These are phyloP conservation scores for Sander lucioperca DNA, from an alignment of 2,113 vertebrate genomes.

Conservation along the genomic window DNA sequence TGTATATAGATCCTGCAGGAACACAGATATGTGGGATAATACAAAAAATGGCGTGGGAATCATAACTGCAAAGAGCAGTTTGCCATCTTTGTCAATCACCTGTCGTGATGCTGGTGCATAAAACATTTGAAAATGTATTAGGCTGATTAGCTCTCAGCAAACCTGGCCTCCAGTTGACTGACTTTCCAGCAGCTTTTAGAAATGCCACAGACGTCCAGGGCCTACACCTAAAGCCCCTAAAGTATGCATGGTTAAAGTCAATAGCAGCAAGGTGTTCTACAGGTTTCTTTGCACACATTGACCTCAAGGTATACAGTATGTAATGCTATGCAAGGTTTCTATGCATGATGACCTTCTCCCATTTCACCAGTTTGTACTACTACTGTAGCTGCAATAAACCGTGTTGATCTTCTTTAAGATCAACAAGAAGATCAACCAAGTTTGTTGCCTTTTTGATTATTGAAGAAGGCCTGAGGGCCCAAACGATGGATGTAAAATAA, in stretches of 20 bases:
- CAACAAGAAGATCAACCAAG: too few relatives aligned
- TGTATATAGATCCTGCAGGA: neutral
- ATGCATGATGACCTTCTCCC: neutral
- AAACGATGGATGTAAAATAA: too few relatives aligned
- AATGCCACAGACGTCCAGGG: neutral
- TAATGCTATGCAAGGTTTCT: slow-evolving; percentile 4
- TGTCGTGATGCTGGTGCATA: neutral
- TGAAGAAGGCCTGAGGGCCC: too few relatives aligned
- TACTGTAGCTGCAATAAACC: neutral
- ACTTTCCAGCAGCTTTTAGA: neutral
- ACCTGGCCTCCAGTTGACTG: neutral
- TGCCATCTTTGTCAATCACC: neutral
- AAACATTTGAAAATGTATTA: neutral
- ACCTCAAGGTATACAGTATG: slow-evolving; percentile 40
- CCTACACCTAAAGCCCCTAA: slow-evolving; percentile 1
- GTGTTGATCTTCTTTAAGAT: too few relatives aligned
- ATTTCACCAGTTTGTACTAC: neutral
- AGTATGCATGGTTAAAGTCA: slow-evolving; percentile 27
- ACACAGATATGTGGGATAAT: neutral
- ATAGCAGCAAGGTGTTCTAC: slow-evolving; percentile 42
- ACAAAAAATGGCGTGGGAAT: neutral
- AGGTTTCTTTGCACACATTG: slow-evolving; percentile 52
- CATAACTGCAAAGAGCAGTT: neutral
- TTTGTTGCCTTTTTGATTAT: too few relatives aligned
- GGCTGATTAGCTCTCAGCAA: neutral